phyloP scores from a whole-genome alignment of 2,888 invertebrate genomes.

The Thereva unica region DNA sequence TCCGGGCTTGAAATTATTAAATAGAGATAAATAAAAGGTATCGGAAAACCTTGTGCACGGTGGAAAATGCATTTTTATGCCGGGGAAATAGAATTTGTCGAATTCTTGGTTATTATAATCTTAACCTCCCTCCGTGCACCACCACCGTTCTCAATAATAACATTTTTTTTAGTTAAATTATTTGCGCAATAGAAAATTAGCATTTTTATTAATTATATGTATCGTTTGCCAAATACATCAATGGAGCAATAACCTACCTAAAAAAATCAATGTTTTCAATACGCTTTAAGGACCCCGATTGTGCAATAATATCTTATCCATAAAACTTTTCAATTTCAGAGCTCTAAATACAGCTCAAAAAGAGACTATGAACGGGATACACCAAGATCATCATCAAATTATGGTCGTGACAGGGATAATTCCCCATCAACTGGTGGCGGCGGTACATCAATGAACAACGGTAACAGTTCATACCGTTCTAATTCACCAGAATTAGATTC shows the following conservation, averaged over 20 bases:
- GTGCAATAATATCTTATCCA: no score
- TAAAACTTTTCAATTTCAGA: constrained; percentile 59
- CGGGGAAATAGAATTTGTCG: background rate
- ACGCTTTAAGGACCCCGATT: no score
- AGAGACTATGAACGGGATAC: constrained; percentile 65
- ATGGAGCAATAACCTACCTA: no score
- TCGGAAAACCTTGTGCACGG: no score
- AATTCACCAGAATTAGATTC: constrained; percentile 76
- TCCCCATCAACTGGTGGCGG: constrained; percentile 48
- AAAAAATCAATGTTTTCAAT: no score
- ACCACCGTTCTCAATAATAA: background rate
- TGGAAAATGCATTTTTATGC: background rate
- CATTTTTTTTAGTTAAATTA: background rate
- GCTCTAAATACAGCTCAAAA: constrained; percentile 80
- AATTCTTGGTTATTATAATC: no score
- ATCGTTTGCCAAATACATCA: no score
- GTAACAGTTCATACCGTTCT: constrained; percentile 74
- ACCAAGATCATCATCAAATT: constrained; percentile 54
- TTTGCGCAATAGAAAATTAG: background rate
- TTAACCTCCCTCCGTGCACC: constrained; percentile 9
- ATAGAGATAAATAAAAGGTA: background rate
- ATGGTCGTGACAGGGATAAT: constrained; percentile 56
- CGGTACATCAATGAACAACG: constrained; percentile 57
- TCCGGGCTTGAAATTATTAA: constrained; percentile 7
- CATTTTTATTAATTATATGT: background rate